These are phyloP conservation scores for Molanna angustata DNA, from an alignment of 2,888 invertebrate genomes.

Conservation along the genomic window DNA sequence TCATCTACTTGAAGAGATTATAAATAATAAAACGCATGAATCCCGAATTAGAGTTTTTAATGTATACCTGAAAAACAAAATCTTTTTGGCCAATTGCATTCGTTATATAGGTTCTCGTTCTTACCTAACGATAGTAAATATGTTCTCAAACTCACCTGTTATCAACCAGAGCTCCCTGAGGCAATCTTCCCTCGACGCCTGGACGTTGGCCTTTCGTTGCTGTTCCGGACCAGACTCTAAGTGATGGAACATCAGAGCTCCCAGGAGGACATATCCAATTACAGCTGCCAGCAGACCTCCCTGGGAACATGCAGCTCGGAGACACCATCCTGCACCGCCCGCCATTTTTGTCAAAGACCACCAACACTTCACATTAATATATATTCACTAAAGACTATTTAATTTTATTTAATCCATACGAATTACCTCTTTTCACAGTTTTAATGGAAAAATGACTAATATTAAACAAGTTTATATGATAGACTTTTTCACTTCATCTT, in stretches of 20 bases:
- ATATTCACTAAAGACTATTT: not conserved
- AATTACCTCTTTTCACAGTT: too few species aligned
- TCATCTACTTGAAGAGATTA: too few species aligned
- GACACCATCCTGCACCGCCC: constrained; percentile 42
- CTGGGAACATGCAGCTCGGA: constrained; percentile 63
- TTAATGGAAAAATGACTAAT: too few species aligned
- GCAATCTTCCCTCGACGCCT: constrained; percentile 65
- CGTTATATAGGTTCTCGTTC: too few species aligned
- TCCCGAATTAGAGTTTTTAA: too few species aligned
- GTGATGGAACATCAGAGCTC: constrained; percentile 71
- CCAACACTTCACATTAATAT: not conserved
- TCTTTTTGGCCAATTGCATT: too few species aligned
- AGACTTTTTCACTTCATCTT: too few species aligned
- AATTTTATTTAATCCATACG: too few species aligned
- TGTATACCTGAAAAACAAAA: too few species aligned
- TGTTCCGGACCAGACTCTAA: constrained; percentile 70
- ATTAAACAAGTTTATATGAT: too few species aligned
- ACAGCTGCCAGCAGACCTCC: constrained; percentile 70
- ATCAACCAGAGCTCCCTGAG: constrained; percentile 75
- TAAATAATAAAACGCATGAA: too few species aligned
- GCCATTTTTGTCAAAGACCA: not conserved
- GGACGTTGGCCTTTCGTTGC: constrained; percentile 61
- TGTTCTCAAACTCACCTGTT: constrained; percentile 77
- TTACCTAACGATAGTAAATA: too few species aligned
- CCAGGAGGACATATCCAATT: constrained; percentile 69